A percentile compares a stretch with the other conserved stretches of the same genome.
Evolutionary conservation across 2,888 invertebrate species (phyloP).

Genomic region (Rhodophaea formosa): DNA sequence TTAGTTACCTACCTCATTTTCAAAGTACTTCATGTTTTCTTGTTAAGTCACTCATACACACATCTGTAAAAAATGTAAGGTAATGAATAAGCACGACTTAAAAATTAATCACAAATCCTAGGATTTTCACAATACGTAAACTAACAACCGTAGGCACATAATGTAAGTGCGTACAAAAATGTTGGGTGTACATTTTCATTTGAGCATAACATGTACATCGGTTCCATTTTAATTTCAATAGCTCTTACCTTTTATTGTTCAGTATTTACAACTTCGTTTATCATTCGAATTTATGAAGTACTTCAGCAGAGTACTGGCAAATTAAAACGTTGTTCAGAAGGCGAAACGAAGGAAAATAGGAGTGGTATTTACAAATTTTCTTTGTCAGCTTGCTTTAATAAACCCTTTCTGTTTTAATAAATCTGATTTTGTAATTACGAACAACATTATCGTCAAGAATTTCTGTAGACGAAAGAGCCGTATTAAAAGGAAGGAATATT

Average conservation of each 20-base stretch:
- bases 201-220: neutral
- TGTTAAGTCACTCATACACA: too few relatives aligned
- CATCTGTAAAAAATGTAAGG: too few relatives aligned
- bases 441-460: slow-evolving; percentile 51
- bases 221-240: neutral
- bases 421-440: slow-evolving; percentile 58
- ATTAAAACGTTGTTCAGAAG: slow-evolving; percentile 25
- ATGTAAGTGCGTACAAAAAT: neutral
- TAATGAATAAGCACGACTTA: too few relatives aligned
- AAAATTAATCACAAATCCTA: too few relatives aligned
- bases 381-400: slow-evolving; percentile 42
- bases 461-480: slow-evolving; percentile 42
- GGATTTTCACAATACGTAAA: too few relatives aligned
- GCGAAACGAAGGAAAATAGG: slow-evolving; percentile 28
- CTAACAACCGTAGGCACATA: neutral
- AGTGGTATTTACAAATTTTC: slow-evolving; percentile 28
- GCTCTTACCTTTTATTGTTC: neutral
- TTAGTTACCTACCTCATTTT: too few relatives aligned
- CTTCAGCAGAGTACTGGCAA: slow-evolving; percentile 10
- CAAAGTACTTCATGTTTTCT: too few relatives aligned
- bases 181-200: neutral
- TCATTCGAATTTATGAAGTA: slow-evolving; percentile 1
- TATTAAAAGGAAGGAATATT: slow-evolving; percentile 54
- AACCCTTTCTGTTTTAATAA: slow-evolving; percentile 42
- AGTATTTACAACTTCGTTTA: neutral